These are phyloP conservation scores for Adelphocoris suturalis DNA, from an alignment of 2,888 invertebrate species.

Conservation along the genomic window DNA sequence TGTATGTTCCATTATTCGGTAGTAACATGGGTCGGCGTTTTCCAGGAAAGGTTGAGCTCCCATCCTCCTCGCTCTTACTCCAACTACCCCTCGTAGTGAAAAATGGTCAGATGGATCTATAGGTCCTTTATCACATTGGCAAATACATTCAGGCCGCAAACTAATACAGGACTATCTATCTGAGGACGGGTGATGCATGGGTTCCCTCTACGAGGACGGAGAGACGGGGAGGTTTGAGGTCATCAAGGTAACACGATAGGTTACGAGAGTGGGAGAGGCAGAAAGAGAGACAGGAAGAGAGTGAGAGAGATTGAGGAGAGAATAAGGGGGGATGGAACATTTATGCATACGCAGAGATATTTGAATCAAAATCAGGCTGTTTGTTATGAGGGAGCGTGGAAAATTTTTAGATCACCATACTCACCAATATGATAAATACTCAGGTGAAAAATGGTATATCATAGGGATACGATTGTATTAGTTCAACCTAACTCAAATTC, in stretches of 20 bases:
- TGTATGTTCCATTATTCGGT: not conserved
- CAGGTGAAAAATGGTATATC: no score
- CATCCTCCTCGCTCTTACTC: not conserved
- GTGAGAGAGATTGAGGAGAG: not conserved
- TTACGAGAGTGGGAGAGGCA: not conserved
- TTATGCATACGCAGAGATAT: not conserved
- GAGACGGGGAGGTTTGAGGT: slow-evolving; percentile 36
- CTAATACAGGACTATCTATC: slow-evolving; percentile 47
- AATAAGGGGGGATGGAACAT: not conserved
- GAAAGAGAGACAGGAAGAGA: no score
- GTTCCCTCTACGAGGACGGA: not conserved
- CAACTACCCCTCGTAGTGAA: slow-evolving; percentile 2
- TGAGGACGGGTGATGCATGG: slow-evolving; percentile 37
- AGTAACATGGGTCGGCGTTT: not conserved
- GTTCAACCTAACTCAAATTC: no score
- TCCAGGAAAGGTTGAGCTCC: not conserved
- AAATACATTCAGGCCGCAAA: slow-evolving; percentile 55
- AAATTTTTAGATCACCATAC: no score
- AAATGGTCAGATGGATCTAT: slow-evolving; percentile 46
- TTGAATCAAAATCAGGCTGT: no score
- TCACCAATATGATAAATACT: no score
- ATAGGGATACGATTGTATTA: no score
- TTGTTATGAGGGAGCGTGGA: no score
- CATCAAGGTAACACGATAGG: slow-evolving; percentile 47
- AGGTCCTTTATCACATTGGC: slow-evolving; percentile 50